Evolutionary conservation across 2,888 invertebrate genomes (phyloP).

Genomic region (Parapristionchus giblindavisi): DNA sequence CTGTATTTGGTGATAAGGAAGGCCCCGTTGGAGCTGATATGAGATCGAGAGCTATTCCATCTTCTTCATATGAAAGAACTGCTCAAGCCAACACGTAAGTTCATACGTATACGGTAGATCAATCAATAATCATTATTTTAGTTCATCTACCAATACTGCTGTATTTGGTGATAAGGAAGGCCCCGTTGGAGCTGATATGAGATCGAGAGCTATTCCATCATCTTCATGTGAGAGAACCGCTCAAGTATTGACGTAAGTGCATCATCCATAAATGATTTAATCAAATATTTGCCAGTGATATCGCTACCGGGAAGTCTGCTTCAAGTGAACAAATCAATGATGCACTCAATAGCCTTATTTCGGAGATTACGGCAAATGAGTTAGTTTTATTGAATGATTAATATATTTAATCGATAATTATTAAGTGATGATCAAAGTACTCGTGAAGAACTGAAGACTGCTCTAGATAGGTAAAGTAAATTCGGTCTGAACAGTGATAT

Average conservation of each 20-base stretch:
- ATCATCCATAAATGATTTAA: neutral
- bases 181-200: slow-evolving; percentile 2
- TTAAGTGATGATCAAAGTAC: neutral
- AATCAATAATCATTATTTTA: neutral
- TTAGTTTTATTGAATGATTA: neutral
- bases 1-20: no score
- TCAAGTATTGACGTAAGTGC: neutral
- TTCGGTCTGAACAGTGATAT: neutral
- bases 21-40: no score
- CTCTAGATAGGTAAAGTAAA: neutral
- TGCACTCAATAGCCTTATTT: neutral
- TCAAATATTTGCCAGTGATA: neutral
- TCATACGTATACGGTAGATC: neutral
- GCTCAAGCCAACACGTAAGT: neutral
- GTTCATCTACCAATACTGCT: neutral
- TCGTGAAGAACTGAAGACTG: slow-evolving; percentile 8
- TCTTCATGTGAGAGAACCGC: neutral
- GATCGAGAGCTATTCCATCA: neutral
- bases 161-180: neutral
- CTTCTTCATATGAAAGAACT: neutral
- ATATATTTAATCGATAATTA: neutral
- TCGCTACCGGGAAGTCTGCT: neutral
- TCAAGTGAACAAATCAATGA: slow-evolving; percentile 4
- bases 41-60: no score
- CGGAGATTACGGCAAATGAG: neutral